These are phyloP conservation scores for Paedocypris micromegethes DNA, from an alignment of 2,797 vertebrate genomes.

Conservation along the genomic window DNA sequence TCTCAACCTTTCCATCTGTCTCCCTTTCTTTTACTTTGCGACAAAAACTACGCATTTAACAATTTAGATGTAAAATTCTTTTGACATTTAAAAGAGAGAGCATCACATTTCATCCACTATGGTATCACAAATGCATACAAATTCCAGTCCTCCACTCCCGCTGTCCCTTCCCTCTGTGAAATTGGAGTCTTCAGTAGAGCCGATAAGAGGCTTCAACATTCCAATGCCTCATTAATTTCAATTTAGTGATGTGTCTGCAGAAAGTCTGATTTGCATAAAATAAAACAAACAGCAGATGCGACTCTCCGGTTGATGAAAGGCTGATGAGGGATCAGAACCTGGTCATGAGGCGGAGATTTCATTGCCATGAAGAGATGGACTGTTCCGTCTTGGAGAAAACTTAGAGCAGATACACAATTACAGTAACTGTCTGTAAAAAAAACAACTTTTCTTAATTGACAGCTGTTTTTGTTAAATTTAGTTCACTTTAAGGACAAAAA, in stretches of 20 bases:
- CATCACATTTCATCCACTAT: background rate
- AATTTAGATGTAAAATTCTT: too few relatives aligned
- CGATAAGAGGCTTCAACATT: constrained; percentile 7
- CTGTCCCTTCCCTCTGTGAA: background rate
- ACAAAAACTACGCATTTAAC: too few relatives aligned
- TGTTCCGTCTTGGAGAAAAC: too few relatives aligned
- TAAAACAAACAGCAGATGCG: constrained; percentile 34
- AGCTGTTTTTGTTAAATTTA: too few relatives aligned
- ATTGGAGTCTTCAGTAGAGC: constrained; percentile 4
- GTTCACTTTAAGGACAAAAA: too few relatives aligned
- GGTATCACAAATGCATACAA: background rate
- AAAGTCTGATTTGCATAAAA: constrained; percentile 27
- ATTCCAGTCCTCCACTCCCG: background rate
- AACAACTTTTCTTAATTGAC: too few relatives aligned
- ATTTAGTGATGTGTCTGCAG: constrained; percentile 11
- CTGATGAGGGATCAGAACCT: constrained; percentile 19
- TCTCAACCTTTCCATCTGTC: too few relatives aligned
- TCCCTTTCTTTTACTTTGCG: too few relatives aligned
- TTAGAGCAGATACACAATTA: background rate
- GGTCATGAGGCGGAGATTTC: constrained; percentile 6
- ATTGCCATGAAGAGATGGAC: too few relatives aligned
- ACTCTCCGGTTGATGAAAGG: constrained; percentile 24
- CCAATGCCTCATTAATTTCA: constrained; percentile 19
- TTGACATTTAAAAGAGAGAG: too few relatives aligned
- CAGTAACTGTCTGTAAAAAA: too few relatives aligned